phyloP scores from a whole-genome alignment of 2,797 vertebrate genomes.

The Zalophus californianus region DNA sequence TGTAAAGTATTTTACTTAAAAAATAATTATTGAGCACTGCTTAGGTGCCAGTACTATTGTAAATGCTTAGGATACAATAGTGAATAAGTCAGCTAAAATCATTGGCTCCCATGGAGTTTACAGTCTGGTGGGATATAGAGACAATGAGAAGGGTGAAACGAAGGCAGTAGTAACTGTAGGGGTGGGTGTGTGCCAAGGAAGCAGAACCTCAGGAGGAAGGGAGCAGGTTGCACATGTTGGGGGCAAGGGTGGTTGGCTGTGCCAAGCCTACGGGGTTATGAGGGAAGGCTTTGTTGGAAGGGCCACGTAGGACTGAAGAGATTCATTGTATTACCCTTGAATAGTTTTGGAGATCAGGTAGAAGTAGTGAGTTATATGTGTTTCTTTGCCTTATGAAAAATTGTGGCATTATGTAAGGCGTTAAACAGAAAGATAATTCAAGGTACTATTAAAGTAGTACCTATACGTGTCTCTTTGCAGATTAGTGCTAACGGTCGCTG shows the following conservation, averaged over 20 bases:
- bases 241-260: too few relatives aligned
- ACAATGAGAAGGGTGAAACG: neutral
- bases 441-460: conserved; percentile 77
- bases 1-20: neutral
- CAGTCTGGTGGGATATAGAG: neutral
- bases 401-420: conserved; percentile 76
- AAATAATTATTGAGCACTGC: neutral
- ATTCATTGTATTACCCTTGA: conserved; percentile 40
- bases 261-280: neutral
- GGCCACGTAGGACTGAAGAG: neutral
- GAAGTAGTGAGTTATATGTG: conserved; percentile 58
- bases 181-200: neutral
- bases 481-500: conserved; percentile 87
- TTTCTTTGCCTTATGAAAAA: conserved; percentile 78
- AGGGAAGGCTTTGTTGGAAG: neutral
- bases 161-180: neutral
- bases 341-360: conserved; percentile 60
- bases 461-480: conserved; percentile 84
- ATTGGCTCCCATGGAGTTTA: neutral
- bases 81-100: neutral
- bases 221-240: rapidly evolving
- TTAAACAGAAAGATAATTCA: conserved; percentile 82
- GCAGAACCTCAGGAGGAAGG: rapidly evolving
- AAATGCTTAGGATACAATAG: neutral
- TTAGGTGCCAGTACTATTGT: neutral